phyloP scores from a whole-genome alignment of 2,113 vertebrate genomes.

The Pantherophis guttatus region DNA sequence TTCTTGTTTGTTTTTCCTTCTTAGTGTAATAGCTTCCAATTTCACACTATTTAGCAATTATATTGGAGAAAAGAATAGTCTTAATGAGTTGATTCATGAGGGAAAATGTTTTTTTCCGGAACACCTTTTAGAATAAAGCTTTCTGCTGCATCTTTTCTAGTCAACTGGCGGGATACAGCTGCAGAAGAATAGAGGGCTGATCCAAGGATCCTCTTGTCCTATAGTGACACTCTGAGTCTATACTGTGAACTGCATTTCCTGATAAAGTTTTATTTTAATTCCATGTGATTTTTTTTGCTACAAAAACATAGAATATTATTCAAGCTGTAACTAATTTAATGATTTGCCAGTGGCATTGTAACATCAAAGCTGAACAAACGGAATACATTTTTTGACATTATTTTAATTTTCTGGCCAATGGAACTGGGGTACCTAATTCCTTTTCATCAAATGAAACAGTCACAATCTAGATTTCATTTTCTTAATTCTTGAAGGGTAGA shows the following conservation, averaged over 20 bases:
- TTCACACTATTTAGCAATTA: not conserved
- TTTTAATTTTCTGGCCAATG: not conserved
- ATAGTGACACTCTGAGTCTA: constrained; percentile 39
- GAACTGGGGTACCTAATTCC: not conserved
- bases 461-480: not conserved
- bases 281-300: not conserved
- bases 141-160: constrained; percentile 27
- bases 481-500: not conserved
- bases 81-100: not conserved
- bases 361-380: not conserved
- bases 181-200: not conserved
- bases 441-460: not conserved
- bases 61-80: not conserved
- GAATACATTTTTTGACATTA: not conserved
- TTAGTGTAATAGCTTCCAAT: not conserved
- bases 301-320: not conserved
- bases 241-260: constrained; percentile 18
- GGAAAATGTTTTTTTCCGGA: not conserved
- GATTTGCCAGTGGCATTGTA: not conserved
- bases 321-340: not conserved
- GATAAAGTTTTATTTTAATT: not conserved
- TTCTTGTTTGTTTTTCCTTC: not conserved
- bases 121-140: not conserved
- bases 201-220: constrained; percentile 6
- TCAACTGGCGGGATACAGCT: no score